These are phyloP conservation scores for Bujurquina vittata DNA, from an alignment of 2,113 vertebrate species.

Conservation along the genomic window DNA sequence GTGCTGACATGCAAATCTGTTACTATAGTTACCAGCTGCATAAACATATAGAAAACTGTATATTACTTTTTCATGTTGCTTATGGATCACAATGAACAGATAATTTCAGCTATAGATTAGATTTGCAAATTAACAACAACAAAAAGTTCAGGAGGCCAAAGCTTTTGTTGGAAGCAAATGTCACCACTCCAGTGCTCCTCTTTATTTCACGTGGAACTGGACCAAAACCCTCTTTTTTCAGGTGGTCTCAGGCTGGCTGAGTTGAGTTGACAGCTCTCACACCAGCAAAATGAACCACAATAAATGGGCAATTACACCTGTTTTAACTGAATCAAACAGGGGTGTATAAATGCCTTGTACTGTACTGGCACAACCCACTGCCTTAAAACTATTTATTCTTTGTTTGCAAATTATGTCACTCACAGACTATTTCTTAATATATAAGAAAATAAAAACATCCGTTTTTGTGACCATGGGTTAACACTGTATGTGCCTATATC, in stretches of 20 bases:
- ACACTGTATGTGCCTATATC: not conserved
- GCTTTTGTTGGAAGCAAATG: too few species aligned
- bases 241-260: not conserved
- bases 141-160: too few species aligned
- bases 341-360: not conserved
- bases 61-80: not conserved
- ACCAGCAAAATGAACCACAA: not conserved
- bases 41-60: not conserved
- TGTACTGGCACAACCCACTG: not conserved
- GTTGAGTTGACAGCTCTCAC: not conserved
- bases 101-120: not conserved
- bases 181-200: too few species aligned
- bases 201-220: not conserved
- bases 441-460: not conserved
- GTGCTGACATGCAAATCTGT: not conserved
- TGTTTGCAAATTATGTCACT: not conserved
- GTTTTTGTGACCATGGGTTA: not conserved
- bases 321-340: not conserved
- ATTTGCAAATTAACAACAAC: not conserved
- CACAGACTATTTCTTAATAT: not conserved
- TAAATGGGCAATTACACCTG: not conserved
- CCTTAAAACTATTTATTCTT: conserved; percentile 2
- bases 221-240: not conserved
- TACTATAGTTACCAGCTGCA: conserved; percentile 2
- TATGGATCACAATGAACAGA: not conserved